Conservation (phyloP, 2,797 vertebrate genomes). For the Clangula hyemalis region DNA sequence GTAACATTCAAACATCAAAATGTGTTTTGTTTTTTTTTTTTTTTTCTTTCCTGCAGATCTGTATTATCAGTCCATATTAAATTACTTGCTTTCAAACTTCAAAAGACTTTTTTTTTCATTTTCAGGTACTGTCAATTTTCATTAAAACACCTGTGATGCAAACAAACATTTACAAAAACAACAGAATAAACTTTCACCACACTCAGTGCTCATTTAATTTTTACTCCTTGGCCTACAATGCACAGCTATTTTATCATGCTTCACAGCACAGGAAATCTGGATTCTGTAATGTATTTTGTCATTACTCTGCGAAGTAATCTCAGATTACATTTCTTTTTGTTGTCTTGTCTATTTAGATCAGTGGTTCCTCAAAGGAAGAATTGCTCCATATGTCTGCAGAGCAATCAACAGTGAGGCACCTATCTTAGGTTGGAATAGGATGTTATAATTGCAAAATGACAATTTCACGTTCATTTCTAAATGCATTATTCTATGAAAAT, state of each 20-base stretch:
- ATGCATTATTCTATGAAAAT: not conserved
- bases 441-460: not conserved
- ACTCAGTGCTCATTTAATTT: not conserved
- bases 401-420: not conserved
- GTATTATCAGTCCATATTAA: accelerated
- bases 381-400: not conserved
- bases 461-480: not conserved
- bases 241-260: not conserved
- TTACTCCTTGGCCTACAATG: not conserved
- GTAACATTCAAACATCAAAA: not conserved
- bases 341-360: not conserved
- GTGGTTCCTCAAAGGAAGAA: not conserved
- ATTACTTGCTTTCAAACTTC: not conserved
- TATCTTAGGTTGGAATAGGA: not conserved
- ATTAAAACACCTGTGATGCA: not conserved
- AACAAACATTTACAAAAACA: not conserved
- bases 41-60: not conserved
- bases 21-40: too few relatives aligned
- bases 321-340: not conserved
- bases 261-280: not conserved
- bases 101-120: not conserved
- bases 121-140: not conserved
- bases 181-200: not conserved
- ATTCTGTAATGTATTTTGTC: not conserved
- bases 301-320: not conserved